Base-by-base conservation (phyloP, 2,797 vertebrate genomes). In the Streptopelia turtur region DNA sequence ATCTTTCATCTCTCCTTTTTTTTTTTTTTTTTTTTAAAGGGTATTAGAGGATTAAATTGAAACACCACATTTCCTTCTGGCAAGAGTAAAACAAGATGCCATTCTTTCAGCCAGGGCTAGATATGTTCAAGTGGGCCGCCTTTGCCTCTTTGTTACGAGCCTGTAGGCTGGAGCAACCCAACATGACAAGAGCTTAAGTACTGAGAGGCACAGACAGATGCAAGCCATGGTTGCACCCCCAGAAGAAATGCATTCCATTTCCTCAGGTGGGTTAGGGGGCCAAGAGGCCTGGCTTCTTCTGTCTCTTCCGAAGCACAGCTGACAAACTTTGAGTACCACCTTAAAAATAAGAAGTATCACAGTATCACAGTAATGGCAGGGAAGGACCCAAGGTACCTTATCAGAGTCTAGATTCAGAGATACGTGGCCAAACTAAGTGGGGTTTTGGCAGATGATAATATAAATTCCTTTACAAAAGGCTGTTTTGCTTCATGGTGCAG, bases 141-240 rank as follows among this genome's bases (percentile, higher is more conserved):
- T 71, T 41, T 61, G 41, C 16, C 18, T 47, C 21, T 82, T 70
- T 5, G 1, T 74, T 21, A 22, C 9, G 70, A 84, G 21, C 0
- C 1, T 33, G 22, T n/a, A 59, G 61, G 20, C 33, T 72, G 69
- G 43, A 70, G 59, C 45, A 61, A 78, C 56, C 9, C 39, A 80
- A 18, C 5, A 11, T 31, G 27, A 55, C 45, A 68, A 61, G 21
- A 74, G 9, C 33, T 14, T 79, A 57, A 47, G 2, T 21, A 35
- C 4, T 0, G 2, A 52, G 64, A 63, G 21, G 13, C 0, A 5
- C 15, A 37, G 31, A 16, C 28, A 60, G 28, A 14, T 0, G 1
- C 49, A 22, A 86, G 35, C 17, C 24, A 10, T 1, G 3, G 37
- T 10, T 71, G 69, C 63, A 52, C 3, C 27, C 33, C 28, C 30